Base-by-base conservation (phyloP, 2,113 vertebrate species). In the Murina feae region DNA sequence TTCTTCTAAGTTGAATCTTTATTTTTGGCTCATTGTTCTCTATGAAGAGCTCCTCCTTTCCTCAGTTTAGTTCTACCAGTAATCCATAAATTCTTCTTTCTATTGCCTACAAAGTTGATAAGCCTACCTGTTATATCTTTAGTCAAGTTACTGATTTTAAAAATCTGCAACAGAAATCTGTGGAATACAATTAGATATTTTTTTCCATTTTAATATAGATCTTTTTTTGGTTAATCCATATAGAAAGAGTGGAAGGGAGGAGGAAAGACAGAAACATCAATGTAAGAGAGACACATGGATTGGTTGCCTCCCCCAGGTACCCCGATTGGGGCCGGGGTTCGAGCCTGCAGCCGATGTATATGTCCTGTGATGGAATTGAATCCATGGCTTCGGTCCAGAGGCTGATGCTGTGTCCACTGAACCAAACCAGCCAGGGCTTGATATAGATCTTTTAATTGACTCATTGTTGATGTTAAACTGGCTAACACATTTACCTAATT, bases 391-490 rank as follows among this genome's bases (percentile, higher is more conserved):
- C 21, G 23, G 21, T 58, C 55, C 21, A 10, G 23, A 58, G 55
- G 55, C 55, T 3, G 55, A 25, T 58, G 21, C 55, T 58, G 9
- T 58, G 21, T 25, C 55, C 9, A 25, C 21, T 23, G 55, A 58
- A 23, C 21, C 55, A 58, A 58, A 58, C 21, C 21, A 58, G 55
- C 55, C 55, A 58, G 55, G 55, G 55, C 58, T 60, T 60, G 28
- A 30, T 9, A 72, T 35, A 78, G 49, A 74, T 81, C 55, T 16
- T 89, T 79, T 92, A 84, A 49, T 86, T 53, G 58, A 23, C 90
- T 95, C 44, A 89, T 91, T 94, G 25, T 94, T 93, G 47, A 66
- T 55, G 35, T 94, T 88, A 86, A 95, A 11, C 35, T 87, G 86
- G 35, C 58, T 66, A 75, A 76, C 2, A 47, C 16, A 42, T 47